Percentiles rank a stretch among this genome's conserved stretches.
phyloP scores from a whole-genome alignment of 2,888 invertebrate genomes.

The Theretra japonica region DNA sequence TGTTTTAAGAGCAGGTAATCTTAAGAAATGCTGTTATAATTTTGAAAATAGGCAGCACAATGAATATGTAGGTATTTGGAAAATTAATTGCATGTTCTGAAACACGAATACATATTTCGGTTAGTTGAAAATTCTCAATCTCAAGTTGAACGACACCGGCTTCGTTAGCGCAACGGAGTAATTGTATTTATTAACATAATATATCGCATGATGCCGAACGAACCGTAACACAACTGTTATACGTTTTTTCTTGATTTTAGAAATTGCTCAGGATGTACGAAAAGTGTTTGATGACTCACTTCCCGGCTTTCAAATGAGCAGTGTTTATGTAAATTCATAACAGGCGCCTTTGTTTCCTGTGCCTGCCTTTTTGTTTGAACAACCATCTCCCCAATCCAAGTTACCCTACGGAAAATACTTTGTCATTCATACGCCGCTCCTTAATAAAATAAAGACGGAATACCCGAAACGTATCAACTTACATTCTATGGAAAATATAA shows the following conservation, averaged over 20 bases:
- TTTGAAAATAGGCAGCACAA: neutral
- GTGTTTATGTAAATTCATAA: constrained; percentile 14
- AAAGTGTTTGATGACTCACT: constrained; percentile 40
- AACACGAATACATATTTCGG: constrained; percentile 26
- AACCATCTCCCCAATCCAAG: constrained; percentile 25
- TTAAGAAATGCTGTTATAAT: neutral
- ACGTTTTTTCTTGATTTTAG: constrained; percentile 46
- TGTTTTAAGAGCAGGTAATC: neutral
- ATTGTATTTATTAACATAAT: constrained; percentile 82
- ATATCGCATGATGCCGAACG: constrained; percentile 68
- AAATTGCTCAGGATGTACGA: constrained; percentile 40
- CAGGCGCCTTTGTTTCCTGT: constrained; percentile 28
- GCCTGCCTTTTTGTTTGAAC: constrained; percentile 28
- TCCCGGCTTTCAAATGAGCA: constrained; percentile 28
- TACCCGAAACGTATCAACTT: constrained; percentile 9
- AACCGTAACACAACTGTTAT: constrained; percentile 68
- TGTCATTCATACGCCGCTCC: constrained; percentile 3
- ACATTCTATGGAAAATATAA: neutral
- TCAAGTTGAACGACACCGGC: constrained; percentile 68
- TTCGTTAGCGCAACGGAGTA: constrained; percentile 63
- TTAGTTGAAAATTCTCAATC: constrained; percentile 38
- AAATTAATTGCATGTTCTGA: constrained; percentile 13
- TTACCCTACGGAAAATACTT: constrained; percentile 30
- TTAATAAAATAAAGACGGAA: neutral
- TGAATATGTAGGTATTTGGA: neutral